These are phyloP conservation scores for Synanthedon andrenaeformis DNA, from an alignment of 2,888 invertebrate species.

Conservation along the genomic window DNA sequence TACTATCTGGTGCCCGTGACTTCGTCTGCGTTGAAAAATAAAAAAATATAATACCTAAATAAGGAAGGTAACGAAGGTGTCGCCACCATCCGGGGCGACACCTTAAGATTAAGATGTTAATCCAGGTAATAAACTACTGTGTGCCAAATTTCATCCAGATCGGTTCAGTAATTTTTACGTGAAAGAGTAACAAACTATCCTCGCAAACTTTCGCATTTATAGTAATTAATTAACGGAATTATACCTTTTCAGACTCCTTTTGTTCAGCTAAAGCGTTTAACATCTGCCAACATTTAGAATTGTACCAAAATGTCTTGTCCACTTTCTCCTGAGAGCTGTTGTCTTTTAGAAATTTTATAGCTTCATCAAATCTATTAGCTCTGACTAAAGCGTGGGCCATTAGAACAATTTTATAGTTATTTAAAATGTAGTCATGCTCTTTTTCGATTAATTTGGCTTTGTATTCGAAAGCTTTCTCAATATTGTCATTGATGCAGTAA, in stretches of 20 bases:
- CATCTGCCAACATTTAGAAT: slow-evolving; percentile 74
- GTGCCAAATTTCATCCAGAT: no score
- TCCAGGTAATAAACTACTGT: no score
- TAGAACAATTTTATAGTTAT: slow-evolving; percentile 71
- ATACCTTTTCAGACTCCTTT: slow-evolving; percentile 72
- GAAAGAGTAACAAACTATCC: no score
- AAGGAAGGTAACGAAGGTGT: no score
- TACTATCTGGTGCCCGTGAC: no score
- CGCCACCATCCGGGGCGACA: no score
- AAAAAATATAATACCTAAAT: no score
- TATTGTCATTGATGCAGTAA: slow-evolving; percentile 70
- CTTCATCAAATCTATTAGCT: slow-evolving; percentile 72
- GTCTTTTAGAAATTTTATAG: slow-evolving; percentile 64
- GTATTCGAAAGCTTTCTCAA: slow-evolving; percentile 74
- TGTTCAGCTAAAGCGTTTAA: slow-evolving; percentile 77
- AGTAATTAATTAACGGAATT: background rate
- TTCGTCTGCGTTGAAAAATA: no score
- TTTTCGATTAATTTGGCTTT: slow-evolving; percentile 55
- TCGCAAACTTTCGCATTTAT: no score
- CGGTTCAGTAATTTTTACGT: no score
- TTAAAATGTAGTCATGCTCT: slow-evolving; percentile 69
- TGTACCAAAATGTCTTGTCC: slow-evolving; percentile 56
- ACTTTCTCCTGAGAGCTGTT: slow-evolving; percentile 34
- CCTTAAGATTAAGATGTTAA: no score
- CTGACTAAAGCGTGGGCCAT: slow-evolving; percentile 72